These are phyloP conservation scores for Eueremaeus valkanovi DNA, from an alignment of 2,888 invertebrate genomes.

Conservation along the genomic window DNA sequence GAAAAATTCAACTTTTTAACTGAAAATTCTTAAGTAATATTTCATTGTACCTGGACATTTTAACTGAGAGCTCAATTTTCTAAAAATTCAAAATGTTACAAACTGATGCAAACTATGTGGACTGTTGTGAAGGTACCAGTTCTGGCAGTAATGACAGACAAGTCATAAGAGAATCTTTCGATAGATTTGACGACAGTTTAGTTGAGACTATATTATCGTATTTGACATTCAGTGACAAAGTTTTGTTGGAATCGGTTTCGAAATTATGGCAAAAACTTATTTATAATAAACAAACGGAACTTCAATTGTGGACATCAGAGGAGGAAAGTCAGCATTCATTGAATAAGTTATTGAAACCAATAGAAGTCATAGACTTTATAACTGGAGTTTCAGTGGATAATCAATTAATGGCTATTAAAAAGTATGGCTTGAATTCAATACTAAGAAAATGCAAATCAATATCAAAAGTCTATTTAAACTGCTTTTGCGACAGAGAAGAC, in stretches of 20 bases:
- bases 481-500: neutral
- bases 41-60: no score
- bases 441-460: neutral
- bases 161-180: no score
- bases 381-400: neutral
- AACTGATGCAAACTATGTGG: no score
- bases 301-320: neutral
- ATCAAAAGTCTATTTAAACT: neutral
- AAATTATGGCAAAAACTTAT: neutral
- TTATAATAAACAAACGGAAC: slow-evolving; percentile 4
- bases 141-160: no score
- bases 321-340: neutral
- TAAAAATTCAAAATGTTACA: no score
- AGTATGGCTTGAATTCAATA: neutral
- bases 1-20: no score
- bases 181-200: slow-evolving; percentile 20
- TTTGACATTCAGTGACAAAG: slow-evolving; percentile 6
- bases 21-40: no score
- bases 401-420: neutral
- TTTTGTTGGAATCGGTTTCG: neutral
- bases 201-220: slow-evolving; percentile 5
- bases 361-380: neutral
- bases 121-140: no score
- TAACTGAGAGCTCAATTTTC: no score
- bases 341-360: neutral